A percentile compares a stretch with the other conserved stretches of the same genome.
Evolutionary conservation across 2,113 vertebrate species (phyloP).

Genomic region (Syngnathus typhle): DNA sequence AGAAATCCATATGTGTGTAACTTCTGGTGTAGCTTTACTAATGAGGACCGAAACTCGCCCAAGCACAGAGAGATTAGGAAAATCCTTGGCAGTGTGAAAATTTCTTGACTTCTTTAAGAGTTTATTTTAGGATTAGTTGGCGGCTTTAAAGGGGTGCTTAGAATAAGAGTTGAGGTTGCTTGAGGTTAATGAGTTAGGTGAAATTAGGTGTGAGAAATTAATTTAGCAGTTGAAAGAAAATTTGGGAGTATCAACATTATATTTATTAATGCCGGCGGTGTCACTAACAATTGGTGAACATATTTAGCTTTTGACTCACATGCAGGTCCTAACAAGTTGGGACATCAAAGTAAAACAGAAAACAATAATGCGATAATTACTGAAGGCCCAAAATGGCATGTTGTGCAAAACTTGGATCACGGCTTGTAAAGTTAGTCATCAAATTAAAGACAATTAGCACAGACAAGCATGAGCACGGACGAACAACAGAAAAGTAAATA

Average conservation of each 20-base stretch:
- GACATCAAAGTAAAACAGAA: not conserved
- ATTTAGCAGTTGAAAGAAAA: constrained; percentile 20
- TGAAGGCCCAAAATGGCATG: not conserved
- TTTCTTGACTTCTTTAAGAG: constrained; percentile 44
- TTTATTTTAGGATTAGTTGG: constrained; percentile 56
- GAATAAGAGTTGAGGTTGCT: constrained; percentile 39
- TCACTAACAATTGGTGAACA: not conserved
- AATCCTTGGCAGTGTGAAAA: constrained; percentile 45
- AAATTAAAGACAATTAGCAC: not conserved
- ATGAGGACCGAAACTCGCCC: constrained; percentile 43
- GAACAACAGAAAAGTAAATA: not conserved
- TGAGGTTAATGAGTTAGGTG: constrained; percentile 50
- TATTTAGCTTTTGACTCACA: not conserved
- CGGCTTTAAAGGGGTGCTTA: constrained; percentile 45
- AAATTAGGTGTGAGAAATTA: constrained; percentile 24
- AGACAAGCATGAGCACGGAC: no score
- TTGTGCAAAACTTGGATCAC: not conserved
- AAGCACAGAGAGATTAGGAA: constrained; percentile 48
- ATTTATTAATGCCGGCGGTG: constrained; percentile 8
- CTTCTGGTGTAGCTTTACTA: constrained; percentile 30
- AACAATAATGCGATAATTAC: not conserved
- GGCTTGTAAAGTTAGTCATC: not conserved
- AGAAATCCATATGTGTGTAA: constrained; percentile 12
- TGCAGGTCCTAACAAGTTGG: not conserved
- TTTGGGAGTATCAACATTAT: constrained; percentile 14